These are phyloP conservation scores for Megaleporinus macrocephalus DNA, from an alignment of 2,113 vertebrate species.

Conservation along the genomic window DNA sequence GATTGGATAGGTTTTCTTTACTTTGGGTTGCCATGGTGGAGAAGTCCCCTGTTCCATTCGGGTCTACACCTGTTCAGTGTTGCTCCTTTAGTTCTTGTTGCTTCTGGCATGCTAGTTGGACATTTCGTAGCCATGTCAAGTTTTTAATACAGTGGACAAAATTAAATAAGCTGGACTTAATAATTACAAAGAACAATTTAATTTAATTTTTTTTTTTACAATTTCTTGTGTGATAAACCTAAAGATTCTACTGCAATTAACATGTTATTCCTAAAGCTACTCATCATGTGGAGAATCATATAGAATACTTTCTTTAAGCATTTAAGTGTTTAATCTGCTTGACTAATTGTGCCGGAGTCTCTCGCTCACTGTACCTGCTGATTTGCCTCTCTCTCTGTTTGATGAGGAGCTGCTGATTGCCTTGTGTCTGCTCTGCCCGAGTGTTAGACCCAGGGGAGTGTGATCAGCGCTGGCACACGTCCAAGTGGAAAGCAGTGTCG, in stretches of 20 bases:
- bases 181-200: too few relatives aligned
- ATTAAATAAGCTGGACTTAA: neutral
- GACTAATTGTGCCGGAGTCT: conserved; percentile 28
- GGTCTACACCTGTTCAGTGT: neutral
- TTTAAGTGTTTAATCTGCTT: neutral
- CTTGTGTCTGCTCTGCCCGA: conserved; percentile 45
- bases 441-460: conserved; percentile 52
- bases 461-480: conserved; percentile 56
- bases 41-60: conserved; percentile 47
- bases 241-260: too few relatives aligned
- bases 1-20: conserved; percentile 55
- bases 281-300: too few relatives aligned
- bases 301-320: neutral
- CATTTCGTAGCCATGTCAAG: neutral
- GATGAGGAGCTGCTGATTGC: conserved; percentile 68
- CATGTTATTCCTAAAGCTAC: too few relatives aligned
- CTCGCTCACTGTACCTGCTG: conserved; percentile 45
- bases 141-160: too few relatives aligned
- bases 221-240: too few relatives aligned
- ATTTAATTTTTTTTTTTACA: too few relatives aligned
- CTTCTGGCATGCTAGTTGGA: neutral
- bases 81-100: neutral
- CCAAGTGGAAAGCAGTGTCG: conserved; percentile 56
- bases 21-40: conserved; percentile 60
- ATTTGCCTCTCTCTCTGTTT: conserved; percentile 62